Conservation (phyloP, 2,113 vertebrate genomes). For the Tor tambroides region DNA sequence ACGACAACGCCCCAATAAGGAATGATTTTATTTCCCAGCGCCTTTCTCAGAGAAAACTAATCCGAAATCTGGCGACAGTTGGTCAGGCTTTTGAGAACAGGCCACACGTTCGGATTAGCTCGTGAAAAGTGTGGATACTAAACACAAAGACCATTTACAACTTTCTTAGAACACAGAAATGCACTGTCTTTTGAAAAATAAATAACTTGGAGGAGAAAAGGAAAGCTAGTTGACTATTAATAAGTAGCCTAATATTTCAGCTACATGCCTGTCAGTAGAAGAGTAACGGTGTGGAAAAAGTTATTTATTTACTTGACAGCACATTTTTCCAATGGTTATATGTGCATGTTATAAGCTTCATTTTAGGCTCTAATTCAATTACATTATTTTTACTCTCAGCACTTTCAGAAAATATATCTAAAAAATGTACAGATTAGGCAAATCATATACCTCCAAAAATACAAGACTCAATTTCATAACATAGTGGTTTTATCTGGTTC, state of each 20-base stretch:
- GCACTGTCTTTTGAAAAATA: not conserved
- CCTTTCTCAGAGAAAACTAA: slow-evolving; percentile 73
- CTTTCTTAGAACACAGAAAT: not conserved
- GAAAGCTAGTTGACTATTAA: too few relatives aligned
- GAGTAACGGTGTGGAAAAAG: too few relatives aligned
- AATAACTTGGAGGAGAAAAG: not conserved
- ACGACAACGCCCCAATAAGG: slow-evolving; percentile 90
- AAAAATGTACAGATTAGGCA: not conserved
- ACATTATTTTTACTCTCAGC: not conserved
- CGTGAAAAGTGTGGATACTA: slow-evolving; percentile 70
- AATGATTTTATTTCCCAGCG: slow-evolving; percentile 89
- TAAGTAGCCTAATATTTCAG: not conserved
- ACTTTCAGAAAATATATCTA: not conserved
- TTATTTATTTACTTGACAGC: too few relatives aligned
- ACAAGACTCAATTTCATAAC: slow-evolving; percentile 24
- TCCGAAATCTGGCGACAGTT: slow-evolving; percentile 80
- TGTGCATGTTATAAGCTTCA: not conserved
- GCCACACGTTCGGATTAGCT: slow-evolving; percentile 82
- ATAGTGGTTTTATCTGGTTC: not conserved
- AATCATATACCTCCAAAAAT: not conserved
- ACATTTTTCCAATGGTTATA: not conserved
- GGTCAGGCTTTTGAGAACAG: slow-evolving; percentile 81
- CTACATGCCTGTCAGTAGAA: too few relatives aligned
- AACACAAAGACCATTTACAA: slow-evolving; percentile 27
- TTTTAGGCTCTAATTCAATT: too few relatives aligned